These are phyloP conservation scores for Orthosia incerta DNA, from an alignment of 2,888 invertebrate species.

Conservation along the genomic window DNA sequence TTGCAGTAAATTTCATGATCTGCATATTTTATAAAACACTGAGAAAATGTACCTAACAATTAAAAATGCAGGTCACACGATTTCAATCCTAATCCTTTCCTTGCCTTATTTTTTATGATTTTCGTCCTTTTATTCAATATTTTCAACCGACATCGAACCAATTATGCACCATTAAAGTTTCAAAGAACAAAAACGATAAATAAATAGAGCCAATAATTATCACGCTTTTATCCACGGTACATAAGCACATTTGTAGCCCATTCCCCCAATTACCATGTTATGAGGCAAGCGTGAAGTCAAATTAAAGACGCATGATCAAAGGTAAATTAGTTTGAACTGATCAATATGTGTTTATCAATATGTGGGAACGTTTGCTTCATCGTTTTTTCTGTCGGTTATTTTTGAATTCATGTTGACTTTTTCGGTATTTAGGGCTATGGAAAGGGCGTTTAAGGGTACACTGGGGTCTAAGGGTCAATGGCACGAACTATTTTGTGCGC, in stretches of 20 bases:
- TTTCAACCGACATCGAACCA: neutral
- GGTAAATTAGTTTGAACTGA: constrained; percentile 52
- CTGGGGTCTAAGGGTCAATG: too few species aligned
- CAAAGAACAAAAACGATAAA: constrained; percentile 30
- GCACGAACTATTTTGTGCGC: too few species aligned
- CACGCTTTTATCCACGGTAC: constrained; percentile 38
- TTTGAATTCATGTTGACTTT: constrained; percentile 44
- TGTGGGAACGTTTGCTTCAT: constrained; percentile 47
- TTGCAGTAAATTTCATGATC: too few species aligned
- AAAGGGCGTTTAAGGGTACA: neutral
- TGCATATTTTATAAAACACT: too few species aligned
- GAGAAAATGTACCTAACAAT: too few species aligned
- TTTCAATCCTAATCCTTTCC: too few species aligned
- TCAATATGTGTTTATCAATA: constrained; percentile 60
- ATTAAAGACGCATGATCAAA: constrained; percentile 61
- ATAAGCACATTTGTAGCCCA: constrained; percentile 43
- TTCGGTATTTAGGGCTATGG: constrained; percentile 29
- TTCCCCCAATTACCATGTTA: constrained; percentile 48
- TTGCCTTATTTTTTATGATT: too few species aligned
- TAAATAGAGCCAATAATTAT: constrained; percentile 53
- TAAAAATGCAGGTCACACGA: too few species aligned
- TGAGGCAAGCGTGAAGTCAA: constrained; percentile 57
- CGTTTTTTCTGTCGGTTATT: constrained; percentile 26
- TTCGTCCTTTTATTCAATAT: too few species aligned
- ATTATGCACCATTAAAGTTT: constrained; percentile 23